These are phyloP conservation scores for Sebastes matsubarae DNA, from an alignment of 2,797 vertebrate species.

Conservation along the genomic window DNA sequence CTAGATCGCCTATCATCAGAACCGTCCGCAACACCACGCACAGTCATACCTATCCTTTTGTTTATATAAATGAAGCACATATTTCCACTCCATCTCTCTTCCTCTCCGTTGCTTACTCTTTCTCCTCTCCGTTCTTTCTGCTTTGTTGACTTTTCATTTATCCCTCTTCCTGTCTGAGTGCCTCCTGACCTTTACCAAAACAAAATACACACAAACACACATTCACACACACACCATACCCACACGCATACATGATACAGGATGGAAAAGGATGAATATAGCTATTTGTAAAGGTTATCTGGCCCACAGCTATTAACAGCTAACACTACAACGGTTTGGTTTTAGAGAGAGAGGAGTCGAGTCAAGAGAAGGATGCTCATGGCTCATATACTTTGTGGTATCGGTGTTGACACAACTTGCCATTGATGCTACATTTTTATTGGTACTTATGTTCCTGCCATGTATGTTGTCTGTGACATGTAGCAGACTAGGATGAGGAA, in stretches of 20 bases:
- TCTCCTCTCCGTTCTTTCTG: conserved; percentile 44
- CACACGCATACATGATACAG: conserved; percentile 22
- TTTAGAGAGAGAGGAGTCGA: conserved; percentile 7
- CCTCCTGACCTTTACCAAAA: conserved; percentile 75
- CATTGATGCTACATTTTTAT: not conserved
- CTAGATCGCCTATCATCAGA: not conserved
- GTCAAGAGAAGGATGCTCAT: not conserved
- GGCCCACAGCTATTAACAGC: conserved; percentile 49
- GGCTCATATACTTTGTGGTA: not conserved
- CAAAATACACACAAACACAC: conserved; percentile 39
- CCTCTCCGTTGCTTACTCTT: conserved; percentile 14
- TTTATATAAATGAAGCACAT: conserved; percentile 21
- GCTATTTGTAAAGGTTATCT: conserved; percentile 75
- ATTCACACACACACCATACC: not conserved
- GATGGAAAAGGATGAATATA: conserved; percentile 56
- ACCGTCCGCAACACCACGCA: not conserved
- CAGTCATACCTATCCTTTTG: not conserved
- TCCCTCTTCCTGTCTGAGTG: conserved; percentile 69
- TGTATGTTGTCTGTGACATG: not conserved
- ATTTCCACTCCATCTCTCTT: conserved; percentile 24
- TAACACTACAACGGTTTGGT: conserved; percentile 29
- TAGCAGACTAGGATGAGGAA: not conserved
- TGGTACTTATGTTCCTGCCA: not conserved
- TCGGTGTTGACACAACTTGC: not conserved
- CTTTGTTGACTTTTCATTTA: conserved; percentile 79